Evolutionary conservation across 2,888 invertebrate species (phyloP), one percentile per base, ranked within the genome.

Genomic region (Camptogramma bilineatum): DNA sequence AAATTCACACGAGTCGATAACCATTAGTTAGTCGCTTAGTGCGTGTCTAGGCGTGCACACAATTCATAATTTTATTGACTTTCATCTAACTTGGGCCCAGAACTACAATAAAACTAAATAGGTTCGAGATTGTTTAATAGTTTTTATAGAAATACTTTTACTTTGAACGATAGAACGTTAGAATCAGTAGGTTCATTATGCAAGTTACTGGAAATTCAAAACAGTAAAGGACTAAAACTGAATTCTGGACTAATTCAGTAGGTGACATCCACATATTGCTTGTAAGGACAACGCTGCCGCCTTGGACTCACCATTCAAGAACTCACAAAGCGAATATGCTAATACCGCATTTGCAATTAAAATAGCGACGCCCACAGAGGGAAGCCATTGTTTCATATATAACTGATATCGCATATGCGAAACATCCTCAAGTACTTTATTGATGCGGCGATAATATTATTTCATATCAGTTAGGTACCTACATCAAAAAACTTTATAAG

Each of bases 291-390:
- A 78, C 79, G 74, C 76, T 71, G 72, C 82, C 74, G 84, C 90
- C 90, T 90, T 87, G 86, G 81, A 82, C 81, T 82, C 80, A 81
- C 86, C 86, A 85, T 86, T 88, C 84, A 84, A 87, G 83, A 83
- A 85, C 83, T 83, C 81, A 90, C 90, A 91, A 90, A 90, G 91
- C 88, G 82, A 84, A 83, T 90, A 92, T 91, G 91, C 85, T 86
- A 92, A 92, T 91, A 82, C 68, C 80, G 72, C 78, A 91, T 92
- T 91, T 91, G 90, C 92, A 92, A 91, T 91, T 91, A 88, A 87
- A 85, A 92, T 91, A 72, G 73, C 77, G 70, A 81, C 90, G 82
- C 91, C 90, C 89, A 88, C 89, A 75, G 78, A 79, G 88, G 87
- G 84, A 87, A 84, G 77, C 86, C 78, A 90, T 91, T 91, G 91